Conservation (phyloP, 53 echinoderm and acorn worm species). For the Apostichopus leukothele region DNA sequence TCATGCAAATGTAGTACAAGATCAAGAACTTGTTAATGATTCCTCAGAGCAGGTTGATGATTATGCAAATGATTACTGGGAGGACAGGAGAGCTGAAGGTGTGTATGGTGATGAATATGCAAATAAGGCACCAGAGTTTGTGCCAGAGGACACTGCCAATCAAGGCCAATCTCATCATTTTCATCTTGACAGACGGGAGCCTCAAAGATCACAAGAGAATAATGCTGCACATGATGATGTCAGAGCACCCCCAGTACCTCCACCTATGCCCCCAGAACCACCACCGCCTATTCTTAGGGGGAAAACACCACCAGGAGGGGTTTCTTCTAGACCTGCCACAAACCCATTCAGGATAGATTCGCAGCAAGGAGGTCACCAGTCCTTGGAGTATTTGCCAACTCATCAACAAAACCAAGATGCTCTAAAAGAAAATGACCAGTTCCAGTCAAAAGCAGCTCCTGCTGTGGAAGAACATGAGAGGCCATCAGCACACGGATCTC, state of each 20-base stretch:
- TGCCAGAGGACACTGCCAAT: background rate
- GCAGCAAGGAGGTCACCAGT: background rate
- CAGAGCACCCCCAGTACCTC: conserved; percentile 7
- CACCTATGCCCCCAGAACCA: conserved; percentile 39
- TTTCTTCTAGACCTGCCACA: conserved; percentile 9
- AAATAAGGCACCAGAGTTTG: background rate
- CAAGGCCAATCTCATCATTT: background rate
- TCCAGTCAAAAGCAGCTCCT: background rate
- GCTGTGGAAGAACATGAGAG: background rate
- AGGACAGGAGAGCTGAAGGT: conserved; percentile 11
- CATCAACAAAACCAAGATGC: background rate
- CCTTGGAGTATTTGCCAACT: background rate
- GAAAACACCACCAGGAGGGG: background rate
- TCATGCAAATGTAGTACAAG: conserved; percentile 17
- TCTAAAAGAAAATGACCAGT: background rate
- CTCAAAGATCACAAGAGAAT: background rate
- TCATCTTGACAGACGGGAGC: background rate
- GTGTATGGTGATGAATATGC: background rate
- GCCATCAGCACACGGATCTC: background rate
- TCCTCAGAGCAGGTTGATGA: background rate
- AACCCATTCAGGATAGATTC: conserved; percentile 12
- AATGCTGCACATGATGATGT: background rate
- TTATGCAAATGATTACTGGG: conserved; percentile 26
- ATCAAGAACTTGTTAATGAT: background rate
- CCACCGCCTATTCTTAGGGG: conserved; percentile 9